These are phyloP conservation scores for Mythimna lalbum DNA, from an alignment of 2,888 invertebrate species.

Conservation along the genomic window DNA sequence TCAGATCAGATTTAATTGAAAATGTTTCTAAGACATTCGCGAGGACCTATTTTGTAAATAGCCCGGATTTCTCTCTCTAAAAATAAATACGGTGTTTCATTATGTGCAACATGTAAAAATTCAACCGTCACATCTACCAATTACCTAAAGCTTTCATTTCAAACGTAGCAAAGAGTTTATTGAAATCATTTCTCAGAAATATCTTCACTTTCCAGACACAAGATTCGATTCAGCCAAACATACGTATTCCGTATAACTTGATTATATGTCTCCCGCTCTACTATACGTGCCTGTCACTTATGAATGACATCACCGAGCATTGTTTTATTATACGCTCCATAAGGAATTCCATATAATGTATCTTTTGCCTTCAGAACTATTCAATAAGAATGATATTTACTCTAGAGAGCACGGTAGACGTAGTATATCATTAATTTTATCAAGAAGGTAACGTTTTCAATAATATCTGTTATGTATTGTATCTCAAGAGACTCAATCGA, in stretches of 20 bases:
- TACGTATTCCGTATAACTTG: conserved; percentile 25
- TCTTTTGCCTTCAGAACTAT: conserved; percentile 37
- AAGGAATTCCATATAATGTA: conserved; percentile 23
- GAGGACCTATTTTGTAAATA: no score
- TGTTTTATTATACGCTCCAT: conserved; percentile 39
- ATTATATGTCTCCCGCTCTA: neutral
- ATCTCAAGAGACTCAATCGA: conserved; percentile 10
- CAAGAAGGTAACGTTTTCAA: conserved; percentile 26
- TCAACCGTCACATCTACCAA: neutral
- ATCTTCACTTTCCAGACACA: neutral
- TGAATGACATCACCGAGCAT: conserved; percentile 42
- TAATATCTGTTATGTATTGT: conserved; percentile 24
- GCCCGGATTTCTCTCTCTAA: no score
- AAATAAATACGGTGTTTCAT: no score
- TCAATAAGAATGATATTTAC: conserved; percentile 44
- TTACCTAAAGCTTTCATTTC: neutral
- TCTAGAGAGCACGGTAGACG: conserved; percentile 22
- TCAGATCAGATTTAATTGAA: no score
- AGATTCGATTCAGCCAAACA: neutral
- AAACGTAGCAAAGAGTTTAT: neutral
- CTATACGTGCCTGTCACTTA: conserved; percentile 18
- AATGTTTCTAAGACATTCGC: no score
- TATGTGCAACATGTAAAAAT: neutral
- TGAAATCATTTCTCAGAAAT: neutral
- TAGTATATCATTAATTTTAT: conserved; percentile 38